A percentile compares a stretch with the other conserved stretches of the same genome.
These are phyloP conservation scores for Corythornis madagascariensis DNA, from an alignment of 2,113 vertebrate species.

Conservation along the genomic window DNA sequence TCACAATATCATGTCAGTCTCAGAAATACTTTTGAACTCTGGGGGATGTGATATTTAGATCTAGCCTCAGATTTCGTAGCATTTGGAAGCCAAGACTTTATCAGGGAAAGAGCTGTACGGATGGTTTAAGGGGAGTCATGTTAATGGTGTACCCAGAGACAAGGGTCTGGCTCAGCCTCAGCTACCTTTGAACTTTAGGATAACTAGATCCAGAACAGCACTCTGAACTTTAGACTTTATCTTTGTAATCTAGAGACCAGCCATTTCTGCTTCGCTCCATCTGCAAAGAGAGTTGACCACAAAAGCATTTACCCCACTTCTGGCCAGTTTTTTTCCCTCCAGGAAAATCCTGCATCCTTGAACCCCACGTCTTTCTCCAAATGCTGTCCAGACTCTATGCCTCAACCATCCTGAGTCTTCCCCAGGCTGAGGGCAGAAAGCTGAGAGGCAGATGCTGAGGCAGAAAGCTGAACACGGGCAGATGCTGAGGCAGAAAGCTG, in stretches of 20 bases:
- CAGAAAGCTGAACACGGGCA: not conserved
- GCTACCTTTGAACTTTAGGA: not conserved
- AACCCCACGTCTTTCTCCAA: not conserved
- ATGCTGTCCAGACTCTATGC: not conserved
- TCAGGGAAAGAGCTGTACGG: not conserved
- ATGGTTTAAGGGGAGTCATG: not conserved
- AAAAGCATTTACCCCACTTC: not conserved
- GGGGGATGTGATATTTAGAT: slow-evolving; percentile 10
- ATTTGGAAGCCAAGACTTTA: not conserved
- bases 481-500: not conserved
- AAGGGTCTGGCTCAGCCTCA: not conserved
- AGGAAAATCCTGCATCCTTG: not conserved
- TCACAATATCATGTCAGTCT: not conserved
- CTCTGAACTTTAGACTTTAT: not conserved
- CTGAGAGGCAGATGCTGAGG: not conserved
- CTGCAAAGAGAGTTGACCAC: not conserved
- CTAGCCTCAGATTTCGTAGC: not conserved
- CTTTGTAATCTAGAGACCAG: not conserved
- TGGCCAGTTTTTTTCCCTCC: not conserved
- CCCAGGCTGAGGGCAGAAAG: not conserved
- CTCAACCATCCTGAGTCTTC: not conserved
- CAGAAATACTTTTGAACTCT: slow-evolving; percentile 23
- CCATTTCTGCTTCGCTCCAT: not conserved
- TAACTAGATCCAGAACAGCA: not conserved
- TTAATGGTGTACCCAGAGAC: not conserved